Conservation (phyloP, 2,888 invertebrate genomes). For the Cataglyphis rosenhaueri region DNA sequence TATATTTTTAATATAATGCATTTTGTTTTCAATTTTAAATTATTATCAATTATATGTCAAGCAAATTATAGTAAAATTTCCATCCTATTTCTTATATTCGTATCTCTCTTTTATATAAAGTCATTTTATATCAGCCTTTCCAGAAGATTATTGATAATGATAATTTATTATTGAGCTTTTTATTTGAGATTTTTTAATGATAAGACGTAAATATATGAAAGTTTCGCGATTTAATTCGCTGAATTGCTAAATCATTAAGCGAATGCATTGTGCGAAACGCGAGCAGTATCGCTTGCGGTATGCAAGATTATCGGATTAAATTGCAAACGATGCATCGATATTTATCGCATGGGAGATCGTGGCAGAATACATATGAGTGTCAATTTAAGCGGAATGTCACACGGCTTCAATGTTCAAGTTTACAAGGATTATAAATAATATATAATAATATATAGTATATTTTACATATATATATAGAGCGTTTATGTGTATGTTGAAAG, state of each 20-base stretch:
- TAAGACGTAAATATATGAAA: background rate
- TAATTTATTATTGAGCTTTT: background rate
- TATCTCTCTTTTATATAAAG: background rate
- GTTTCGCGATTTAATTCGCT: background rate
- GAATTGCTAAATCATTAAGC: background rate
- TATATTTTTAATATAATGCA: background rate
- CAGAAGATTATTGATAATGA: background rate
- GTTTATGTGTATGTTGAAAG: too few species aligned
- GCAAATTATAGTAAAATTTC: background rate
- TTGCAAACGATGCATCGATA: slow-evolving; percentile 39
- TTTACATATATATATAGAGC: too few species aligned
- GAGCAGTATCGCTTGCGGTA: slow-evolving; percentile 37
- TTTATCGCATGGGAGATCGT: slow-evolving; percentile 55
- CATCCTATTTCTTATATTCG: background rate
- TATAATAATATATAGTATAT: too few species aligned
- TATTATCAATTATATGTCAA: background rate
- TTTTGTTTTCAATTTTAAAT: background rate
- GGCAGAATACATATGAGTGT: background rate
- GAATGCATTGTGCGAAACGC: slow-evolving; percentile 35
- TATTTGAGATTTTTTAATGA: background rate
- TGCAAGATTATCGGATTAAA: slow-evolving; percentile 67
- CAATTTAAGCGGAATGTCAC: slow-evolving; percentile 21
- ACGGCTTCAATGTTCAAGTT: background rate
- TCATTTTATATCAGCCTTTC: background rate
- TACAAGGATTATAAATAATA: background rate